Conservation (phyloP, 2,797 vertebrate species). For the Rhynchonycteris naso region DNA sequence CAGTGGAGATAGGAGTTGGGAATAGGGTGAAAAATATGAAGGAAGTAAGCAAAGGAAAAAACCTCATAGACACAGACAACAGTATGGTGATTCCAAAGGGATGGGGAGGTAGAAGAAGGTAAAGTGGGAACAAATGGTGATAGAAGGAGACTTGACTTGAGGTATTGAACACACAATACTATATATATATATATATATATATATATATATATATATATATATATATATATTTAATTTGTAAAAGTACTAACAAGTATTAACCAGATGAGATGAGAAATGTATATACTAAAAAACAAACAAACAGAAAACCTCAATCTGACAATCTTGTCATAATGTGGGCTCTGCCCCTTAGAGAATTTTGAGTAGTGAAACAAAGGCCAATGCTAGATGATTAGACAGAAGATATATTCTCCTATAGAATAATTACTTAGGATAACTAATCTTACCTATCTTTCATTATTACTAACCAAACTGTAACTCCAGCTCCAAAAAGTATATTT, state of each 20-base stretch:
- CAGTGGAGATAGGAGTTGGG: no score
- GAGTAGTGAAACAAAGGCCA: background rate
- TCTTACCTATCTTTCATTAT: background rate
- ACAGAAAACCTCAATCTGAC: background rate
- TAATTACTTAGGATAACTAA: background rate
- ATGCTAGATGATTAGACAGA: background rate
- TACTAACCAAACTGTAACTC: background rate
- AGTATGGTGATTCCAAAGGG: no score
- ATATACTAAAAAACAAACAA: background rate
- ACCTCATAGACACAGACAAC: no score
- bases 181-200: no score
- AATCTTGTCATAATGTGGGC: background rate
- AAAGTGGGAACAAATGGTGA: no score
- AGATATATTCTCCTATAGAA: background rate
- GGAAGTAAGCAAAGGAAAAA: no score
- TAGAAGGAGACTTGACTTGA: no score
- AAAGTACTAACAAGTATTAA: background rate
- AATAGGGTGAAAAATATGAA: no score
- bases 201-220: no score
- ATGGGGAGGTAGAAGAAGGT: no score
- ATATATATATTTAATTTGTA: slow-evolving; percentile 19
- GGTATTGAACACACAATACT: no score
- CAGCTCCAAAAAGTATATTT: background rate
- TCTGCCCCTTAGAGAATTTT: background rate
- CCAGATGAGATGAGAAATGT: background rate